These are phyloP conservation scores for Myoxocephalus aenaeus DNA, from an alignment of 2,797 vertebrate genomes.

Conservation along the genomic window DNA sequence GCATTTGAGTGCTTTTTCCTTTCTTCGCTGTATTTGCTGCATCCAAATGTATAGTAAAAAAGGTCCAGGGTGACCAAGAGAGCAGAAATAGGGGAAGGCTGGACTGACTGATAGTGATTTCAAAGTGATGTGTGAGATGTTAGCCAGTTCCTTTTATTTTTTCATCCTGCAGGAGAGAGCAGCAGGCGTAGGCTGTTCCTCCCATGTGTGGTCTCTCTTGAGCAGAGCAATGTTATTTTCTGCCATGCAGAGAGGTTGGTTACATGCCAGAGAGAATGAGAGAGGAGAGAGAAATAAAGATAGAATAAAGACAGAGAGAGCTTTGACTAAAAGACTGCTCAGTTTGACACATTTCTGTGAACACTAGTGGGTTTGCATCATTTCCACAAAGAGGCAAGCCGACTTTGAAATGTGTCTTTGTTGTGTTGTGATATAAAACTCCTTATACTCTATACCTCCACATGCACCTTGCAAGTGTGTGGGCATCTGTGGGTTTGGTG, in stretches of 20 bases:
- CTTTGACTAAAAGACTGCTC: conserved; percentile 70
- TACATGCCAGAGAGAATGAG: conserved; percentile 72
- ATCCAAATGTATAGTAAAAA: conserved; percentile 60
- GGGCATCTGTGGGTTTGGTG: conserved; percentile 65
- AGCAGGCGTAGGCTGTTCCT: conserved; percentile 80
- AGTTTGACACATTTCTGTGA: conserved; percentile 76
- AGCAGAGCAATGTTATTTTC: conserved; percentile 77
- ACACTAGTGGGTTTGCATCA: conserved; percentile 74
- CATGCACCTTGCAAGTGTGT: conserved; percentile 68
- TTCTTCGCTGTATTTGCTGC: conserved; percentile 52
- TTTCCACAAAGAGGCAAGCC: conserved; percentile 66
- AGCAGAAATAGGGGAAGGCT: conserved; percentile 48
- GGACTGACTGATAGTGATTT: conserved; percentile 67
- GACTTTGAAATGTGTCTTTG: conserved; percentile 74
- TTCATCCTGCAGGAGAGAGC: conserved; percentile 72
- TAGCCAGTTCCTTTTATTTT: conserved; percentile 61
- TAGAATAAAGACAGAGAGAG: conserved; percentile 66
- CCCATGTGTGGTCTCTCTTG: conserved; percentile 79
- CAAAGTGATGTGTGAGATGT: conserved; percentile 66
- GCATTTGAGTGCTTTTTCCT: conserved; percentile 46
- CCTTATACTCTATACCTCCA: conserved; percentile 61
- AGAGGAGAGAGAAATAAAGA: conserved; percentile 67
- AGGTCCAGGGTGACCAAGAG: conserved; percentile 43
- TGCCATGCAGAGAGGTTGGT: conserved; percentile 74
- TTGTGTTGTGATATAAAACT: conserved; percentile 62